Conservation (phyloP, 35 echinoderm and acorn worm species). For the Diadema setosum region DNA sequence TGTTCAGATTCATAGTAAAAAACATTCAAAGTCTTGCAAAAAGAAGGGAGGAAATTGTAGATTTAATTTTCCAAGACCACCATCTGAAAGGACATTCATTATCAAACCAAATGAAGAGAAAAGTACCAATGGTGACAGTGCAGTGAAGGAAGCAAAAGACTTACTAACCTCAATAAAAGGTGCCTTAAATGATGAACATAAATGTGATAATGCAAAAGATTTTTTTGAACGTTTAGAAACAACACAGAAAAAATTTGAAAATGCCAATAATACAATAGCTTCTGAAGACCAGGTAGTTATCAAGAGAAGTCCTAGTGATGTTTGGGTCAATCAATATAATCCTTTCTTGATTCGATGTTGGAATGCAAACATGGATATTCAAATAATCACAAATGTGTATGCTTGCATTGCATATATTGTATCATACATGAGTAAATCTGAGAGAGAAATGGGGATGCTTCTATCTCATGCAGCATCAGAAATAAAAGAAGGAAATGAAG, state of each 20-base stretch:
- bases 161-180: neutral
- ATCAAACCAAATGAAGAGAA: neutral
- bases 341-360: neutral
- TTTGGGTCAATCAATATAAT: neutral
- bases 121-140: neutral
- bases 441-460: slow-evolving; percentile 55
- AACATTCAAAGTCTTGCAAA: slow-evolving; percentile 75
- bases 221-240: neutral
- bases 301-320: neutral
- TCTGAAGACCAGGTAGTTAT: slow-evolving; percentile 11
- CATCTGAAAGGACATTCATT: slow-evolving; percentile 57
- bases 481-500: slow-evolving; percentile 48
- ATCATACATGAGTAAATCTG: slow-evolving; percentile 59
- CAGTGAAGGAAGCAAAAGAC: neutral
- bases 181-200: neutral
- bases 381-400: slow-evolving; percentile 42
- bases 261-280: neutral
- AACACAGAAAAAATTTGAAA: slow-evolving; percentile 55
- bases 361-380: slow-evolving; percentile 9
- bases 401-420: slow-evolving; percentile 45
- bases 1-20: slow-evolving; percentile 60
- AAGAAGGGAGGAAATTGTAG: slow-evolving; percentile 65
- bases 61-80: slow-evolving; percentile 74
- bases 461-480: slow-evolving; percentile 33
- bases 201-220: neutral